Evolutionary conservation across 2,113 vertebrate genomes (phyloP).

Genomic region (Scomber japonicus): DNA sequence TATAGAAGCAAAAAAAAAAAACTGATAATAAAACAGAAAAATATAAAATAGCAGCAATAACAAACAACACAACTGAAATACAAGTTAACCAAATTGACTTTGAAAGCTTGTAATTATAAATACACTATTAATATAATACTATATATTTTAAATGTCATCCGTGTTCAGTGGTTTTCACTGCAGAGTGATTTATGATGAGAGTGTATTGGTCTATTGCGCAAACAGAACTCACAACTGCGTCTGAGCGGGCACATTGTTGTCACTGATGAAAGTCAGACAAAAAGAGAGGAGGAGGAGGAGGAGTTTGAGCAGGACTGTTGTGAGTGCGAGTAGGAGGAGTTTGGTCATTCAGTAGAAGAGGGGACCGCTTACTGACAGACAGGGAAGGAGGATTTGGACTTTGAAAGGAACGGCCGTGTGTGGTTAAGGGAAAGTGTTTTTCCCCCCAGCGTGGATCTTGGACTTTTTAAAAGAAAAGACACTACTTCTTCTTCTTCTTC

Average conservation of each 20-base stretch:
- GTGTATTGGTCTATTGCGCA: conserved; percentile 35
- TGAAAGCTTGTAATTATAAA: too few relatives aligned
- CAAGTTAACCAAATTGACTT: background rate
- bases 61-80: background rate
- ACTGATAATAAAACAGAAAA: too few relatives aligned
- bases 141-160: background rate
- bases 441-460: background rate
- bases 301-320: conserved; percentile 51
- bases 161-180: background rate
- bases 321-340: conserved; percentile 72
- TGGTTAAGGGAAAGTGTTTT: background rate
- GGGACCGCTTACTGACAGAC: conserved; percentile 56
- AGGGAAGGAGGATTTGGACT: conserved; percentile 45
- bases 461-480: background rate
- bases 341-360: conserved; percentile 70
- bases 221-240: conserved; percentile 42
- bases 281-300: conserved; percentile 1
- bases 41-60: too few relatives aligned
- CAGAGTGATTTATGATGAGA: background rate
- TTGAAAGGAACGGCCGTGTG: conserved; percentile 33
- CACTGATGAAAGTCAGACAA: conserved; percentile 42
- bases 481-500: conserved; percentile 8
- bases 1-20: too few relatives aligned
- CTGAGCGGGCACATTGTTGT: conserved; percentile 43
- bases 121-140: too few relatives aligned